Evolutionary conservation across 1,140 invertebrate species (phyloP), one percentile per base, ranked within the genome.

Genomic region (Triops longicaudatus): DNA sequence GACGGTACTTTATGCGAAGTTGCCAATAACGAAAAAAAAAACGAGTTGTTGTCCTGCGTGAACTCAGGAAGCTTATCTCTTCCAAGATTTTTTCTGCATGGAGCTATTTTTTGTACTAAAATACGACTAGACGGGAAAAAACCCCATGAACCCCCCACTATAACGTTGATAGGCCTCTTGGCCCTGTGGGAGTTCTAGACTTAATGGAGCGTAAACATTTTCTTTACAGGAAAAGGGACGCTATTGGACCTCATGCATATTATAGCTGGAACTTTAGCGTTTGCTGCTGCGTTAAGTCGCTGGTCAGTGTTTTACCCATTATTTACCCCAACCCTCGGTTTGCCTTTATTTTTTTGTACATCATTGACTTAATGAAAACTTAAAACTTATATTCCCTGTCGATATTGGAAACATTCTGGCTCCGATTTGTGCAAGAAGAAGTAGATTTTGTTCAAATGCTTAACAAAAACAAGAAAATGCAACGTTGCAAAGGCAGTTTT

Each of bases 221-320:
- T 37, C 31, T 37, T 37, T 37, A 4, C 7, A 37, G 31, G 31
- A 7, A 37, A 37, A 37, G 31, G 50, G n/a, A 6, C 31, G 50
- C 50, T 63, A 63, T 63, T 63, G 50, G n/a, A 63, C 17, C 50
- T 63, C 50, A 63, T 63, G 17, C 50, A 63, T 63, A 63, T 63
- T 63, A 63, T 5, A 63, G 31, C 31, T 37, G 31, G 31, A 37
- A 37, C 2, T 37, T 37, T 37, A 37, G 7, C 31, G 31, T 37
- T 37, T 7, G 31, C 31, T 37, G 31, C 31, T 37, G 31, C 31
- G 31, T 37, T 37, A 7, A 37, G 31, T 37, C 31, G 31, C 7
- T 37, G 31, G 31, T 37, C 31, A 37, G 7, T 37, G 2, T 2
- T 7, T 37, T 37, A 37, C 31, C 31, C 31, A 7, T 37, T 37